Conservation (phyloP, 1,140 invertebrate genomes). For the Araneus ventricosus region DNA sequence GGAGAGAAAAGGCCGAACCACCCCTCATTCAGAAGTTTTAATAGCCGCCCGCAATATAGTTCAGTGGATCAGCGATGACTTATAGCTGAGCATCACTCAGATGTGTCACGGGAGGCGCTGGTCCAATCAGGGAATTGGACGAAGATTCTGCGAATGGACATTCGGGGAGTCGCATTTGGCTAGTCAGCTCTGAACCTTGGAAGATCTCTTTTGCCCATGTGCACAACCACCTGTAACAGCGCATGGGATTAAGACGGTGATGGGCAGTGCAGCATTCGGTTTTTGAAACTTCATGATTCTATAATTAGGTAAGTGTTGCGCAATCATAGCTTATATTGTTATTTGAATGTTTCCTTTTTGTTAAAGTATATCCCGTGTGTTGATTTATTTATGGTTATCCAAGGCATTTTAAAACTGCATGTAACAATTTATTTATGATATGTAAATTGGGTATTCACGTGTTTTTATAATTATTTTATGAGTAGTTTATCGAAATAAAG, state of each 20-base stretch:
- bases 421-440: not conserved
- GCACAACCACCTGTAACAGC: not conserved
- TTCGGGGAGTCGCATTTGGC: not conserved
- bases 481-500: too few relatives aligned
- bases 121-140: not conserved
- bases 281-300: not conserved
- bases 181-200: not conserved
- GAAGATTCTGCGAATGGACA: conserved; percentile 31
- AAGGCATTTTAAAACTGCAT: not conserved
- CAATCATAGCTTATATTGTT: not conserved
- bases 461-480: too few relatives aligned
- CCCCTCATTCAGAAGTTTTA: conserved; percentile 15
- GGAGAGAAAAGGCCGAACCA: conserved; percentile 7
- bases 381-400: too few relatives aligned
- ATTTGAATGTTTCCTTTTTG: not conserved
- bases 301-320: not conserved
- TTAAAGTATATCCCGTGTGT: too few relatives aligned
- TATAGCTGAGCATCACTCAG: conserved; percentile 16
- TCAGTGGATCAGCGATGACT: conserved; percentile 45
- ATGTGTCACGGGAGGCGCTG: not conserved
- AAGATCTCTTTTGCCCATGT: not conserved
- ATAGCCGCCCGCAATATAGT: conserved; percentile 20
- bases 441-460: too few relatives aligned
- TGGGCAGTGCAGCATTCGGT: not conserved
- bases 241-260: conserved; percentile 6